These are phyloP conservation scores for Pteropus rufus DNA, from an alignment of 2,797 vertebrate species.

Conservation along the genomic window DNA sequence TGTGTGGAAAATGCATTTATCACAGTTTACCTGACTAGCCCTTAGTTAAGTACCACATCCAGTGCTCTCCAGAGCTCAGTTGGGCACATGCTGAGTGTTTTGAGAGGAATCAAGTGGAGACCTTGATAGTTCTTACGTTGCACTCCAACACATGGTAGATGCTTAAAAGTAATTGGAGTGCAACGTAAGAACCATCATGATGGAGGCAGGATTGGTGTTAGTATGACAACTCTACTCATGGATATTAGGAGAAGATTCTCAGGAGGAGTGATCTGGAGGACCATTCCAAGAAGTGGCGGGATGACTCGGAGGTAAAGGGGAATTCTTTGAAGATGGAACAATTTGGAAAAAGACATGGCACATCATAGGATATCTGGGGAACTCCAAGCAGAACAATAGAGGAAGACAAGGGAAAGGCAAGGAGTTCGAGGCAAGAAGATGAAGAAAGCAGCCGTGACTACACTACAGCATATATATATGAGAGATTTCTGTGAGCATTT, in stretches of 20 bases:
- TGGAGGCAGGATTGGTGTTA: background rate
- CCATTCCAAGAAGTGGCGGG: background rate
- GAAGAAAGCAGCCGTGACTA: background rate
- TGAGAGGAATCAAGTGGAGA: background rate
- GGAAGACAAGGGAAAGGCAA: background rate
- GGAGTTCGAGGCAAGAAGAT: background rate
- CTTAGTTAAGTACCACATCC: background rate
- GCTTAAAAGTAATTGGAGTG: background rate
- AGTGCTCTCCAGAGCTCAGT: background rate
- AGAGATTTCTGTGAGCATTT: background rate
- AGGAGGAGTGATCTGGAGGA: background rate
- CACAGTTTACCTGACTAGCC: background rate
- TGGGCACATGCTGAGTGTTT: background rate
- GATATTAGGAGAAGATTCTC: background rate
- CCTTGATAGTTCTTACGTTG: too few species aligned
- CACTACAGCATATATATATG: accelerated
- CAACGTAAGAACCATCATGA: background rate
- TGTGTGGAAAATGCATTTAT: background rate
- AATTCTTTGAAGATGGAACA: background rate
- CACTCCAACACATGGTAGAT: too few species aligned
- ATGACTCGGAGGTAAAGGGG: background rate
- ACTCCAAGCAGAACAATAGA: background rate
- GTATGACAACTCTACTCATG: background rate
- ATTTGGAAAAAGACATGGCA: background rate
- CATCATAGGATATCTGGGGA: background rate